A percentile compares a stretch with the other conserved stretches of the same genome.
Conservation (phyloP, 1,140 invertebrate genomes). For the Diachasmimorpha longicaudata region DNA sequence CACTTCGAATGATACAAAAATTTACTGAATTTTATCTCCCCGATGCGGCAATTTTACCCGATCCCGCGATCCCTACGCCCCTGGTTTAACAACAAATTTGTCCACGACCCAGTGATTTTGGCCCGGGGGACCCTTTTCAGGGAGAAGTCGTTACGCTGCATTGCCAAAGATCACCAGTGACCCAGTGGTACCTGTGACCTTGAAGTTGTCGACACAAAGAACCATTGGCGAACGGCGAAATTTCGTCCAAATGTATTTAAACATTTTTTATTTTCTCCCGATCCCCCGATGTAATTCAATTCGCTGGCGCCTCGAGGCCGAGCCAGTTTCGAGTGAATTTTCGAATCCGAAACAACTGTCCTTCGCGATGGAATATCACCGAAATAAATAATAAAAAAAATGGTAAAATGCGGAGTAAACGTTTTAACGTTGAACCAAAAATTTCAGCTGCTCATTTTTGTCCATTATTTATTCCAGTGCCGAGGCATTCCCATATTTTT, state of each 20-base stretch:
- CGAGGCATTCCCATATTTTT: conserved; percentile 6
- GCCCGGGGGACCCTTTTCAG: not conserved
- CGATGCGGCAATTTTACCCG: not conserved
- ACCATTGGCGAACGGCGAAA: not conserved
- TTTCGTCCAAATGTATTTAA: not conserved
- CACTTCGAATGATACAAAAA: not conserved
- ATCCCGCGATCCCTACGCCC: not conserved
- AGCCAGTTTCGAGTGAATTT: not conserved
- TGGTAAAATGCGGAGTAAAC: too few species aligned
- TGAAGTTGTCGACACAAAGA: conserved; percentile 2
- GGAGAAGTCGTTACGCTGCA: not conserved
- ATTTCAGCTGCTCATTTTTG: conserved; percentile 27
- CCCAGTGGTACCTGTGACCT: conserved; percentile 15
- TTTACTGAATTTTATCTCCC: not conserved
- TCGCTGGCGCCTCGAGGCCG: not conserved
- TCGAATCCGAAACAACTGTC: not conserved
- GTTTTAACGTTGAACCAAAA: not conserved
- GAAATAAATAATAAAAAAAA: not conserved
- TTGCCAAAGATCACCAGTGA: conserved; percentile 15
- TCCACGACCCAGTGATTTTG: not conserved
- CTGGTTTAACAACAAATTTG: not conserved
- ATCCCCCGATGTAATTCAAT: not conserved
- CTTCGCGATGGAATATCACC: not conserved
- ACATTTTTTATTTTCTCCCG: not conserved
- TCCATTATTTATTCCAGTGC: conserved; percentile 17